These are phyloP conservation scores for Tanypteryx hageni DNA, from an alignment of 2,888 invertebrate species.

Conservation along the genomic window DNA sequence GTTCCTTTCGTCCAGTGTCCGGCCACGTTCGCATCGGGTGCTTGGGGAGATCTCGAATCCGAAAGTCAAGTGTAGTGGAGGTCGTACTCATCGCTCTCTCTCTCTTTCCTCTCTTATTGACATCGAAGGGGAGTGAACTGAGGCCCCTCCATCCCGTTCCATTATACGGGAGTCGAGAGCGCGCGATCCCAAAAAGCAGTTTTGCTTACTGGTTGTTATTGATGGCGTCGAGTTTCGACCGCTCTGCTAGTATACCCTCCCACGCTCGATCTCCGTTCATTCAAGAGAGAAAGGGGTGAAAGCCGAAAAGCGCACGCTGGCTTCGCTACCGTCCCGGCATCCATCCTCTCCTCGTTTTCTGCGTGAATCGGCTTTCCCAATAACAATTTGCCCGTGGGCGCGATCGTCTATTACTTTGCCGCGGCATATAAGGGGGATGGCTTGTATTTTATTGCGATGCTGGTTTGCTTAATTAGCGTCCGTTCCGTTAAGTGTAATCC, in stretches of 20 bases:
- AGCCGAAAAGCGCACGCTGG: not conserved
- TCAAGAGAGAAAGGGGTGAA: constrained; percentile 7
- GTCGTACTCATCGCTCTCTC: too few species aligned
- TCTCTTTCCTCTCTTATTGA: not conserved
- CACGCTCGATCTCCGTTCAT: not conserved
- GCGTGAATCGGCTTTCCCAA: not conserved
- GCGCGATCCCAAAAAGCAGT: not conserved
- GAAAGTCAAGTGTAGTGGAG: too few species aligned
- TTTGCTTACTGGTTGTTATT: not conserved
- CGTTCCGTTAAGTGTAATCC: not conserved
- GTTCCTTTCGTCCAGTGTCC: too few species aligned
- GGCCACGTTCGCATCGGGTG: too few species aligned
- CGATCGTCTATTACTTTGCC: not conserved
- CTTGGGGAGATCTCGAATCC: too few species aligned
- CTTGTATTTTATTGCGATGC: not conserved
- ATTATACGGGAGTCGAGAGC: not conserved
- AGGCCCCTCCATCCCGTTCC: not conserved
- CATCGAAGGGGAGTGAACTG: not conserved
- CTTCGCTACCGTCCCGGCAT: not conserved
- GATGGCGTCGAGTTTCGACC: not conserved
- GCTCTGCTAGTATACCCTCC: not conserved
- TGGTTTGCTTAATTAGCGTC: not conserved
- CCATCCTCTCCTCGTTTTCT: too few species aligned
- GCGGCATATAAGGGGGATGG: not conserved
- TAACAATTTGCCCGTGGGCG: not conserved